Base-by-base conservation (phyloP, 2,113 vertebrate species). In the Rhinopomastus cyanomelas region DNA sequence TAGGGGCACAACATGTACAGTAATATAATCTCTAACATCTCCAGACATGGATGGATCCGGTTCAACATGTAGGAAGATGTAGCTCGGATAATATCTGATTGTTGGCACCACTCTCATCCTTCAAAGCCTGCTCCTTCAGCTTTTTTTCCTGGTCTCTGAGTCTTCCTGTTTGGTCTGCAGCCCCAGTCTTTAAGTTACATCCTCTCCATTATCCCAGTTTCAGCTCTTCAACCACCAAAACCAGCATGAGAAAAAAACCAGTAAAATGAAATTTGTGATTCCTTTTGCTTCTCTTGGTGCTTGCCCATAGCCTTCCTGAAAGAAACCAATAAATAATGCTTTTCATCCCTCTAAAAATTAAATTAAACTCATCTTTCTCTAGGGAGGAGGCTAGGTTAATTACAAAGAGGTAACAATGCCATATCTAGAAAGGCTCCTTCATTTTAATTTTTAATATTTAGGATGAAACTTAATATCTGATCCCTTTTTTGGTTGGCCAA, bases 351-450 rank as follows among this genome's bases (percentile, higher is more conserved):
- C 85, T 89, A 93, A 92, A 96, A 94, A 91, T 94, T 93, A 94
- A 94, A 95, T 95, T 88, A 96, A 96, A 88, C 55, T 36, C 53
- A 78, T 9, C 83, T 94, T 94, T 94, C 94, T 94, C 91, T 57
- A 36, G 91, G 87, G 91, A 94, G 8, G 36, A 91, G 76, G 36
- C 13, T 94, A 56, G 91, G 93, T 95, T 96, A 96, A 96, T 96
- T 94, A 88, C 72, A 68, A 89, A 92, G 60, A 92, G 26, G 57
- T 93, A 93, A 87, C 93, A 88, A n/a, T 91, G 80, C 76, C 82
- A 72, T 49, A 72, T 74, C 82, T 74, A 72, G 83, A 91, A 81
- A 79, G 49, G 12, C 21, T 71, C 3, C 55, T 62, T 93, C 27
- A 17, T 93, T 94, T 94, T 71, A 16, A 49, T 87, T 81, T 92